Evolutionary conservation across 2,797 vertebrate genomes (phyloP), one percentile per base, ranked within the genome.

Genomic region (Sus cebifrons): DNA sequence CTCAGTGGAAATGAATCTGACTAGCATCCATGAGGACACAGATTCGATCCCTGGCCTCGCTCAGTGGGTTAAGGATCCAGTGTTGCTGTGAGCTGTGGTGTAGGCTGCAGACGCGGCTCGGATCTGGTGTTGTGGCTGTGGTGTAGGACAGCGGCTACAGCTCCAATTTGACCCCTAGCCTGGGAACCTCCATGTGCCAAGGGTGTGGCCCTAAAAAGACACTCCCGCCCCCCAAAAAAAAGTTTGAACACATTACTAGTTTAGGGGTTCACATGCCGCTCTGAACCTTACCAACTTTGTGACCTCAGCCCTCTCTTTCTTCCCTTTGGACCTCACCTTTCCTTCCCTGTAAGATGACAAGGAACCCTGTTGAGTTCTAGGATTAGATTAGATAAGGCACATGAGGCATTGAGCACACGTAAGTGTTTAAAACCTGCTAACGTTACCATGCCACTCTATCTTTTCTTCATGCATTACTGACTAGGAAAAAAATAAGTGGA

Each of bases 401-500:
- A 67, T 15, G 32, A 84, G 54, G 36, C 58, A 44, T 56, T 77
- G 52, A 87, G 49, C n/a, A 40, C 9, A 36, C 52, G 6, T 40
- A 54, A 65, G 44, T 44, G 44, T 82, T 73, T 74, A 81, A 91
- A 65, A 81, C 14, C 25, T 3, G 9, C 40, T 77, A 73, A 54
- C 16, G 68, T 68, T 49, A 70, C 25, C 52, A 15, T 64, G 62
- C 5, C 23, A 20, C 6, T 21, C 0, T 60, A 58, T 44, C 23
- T 93, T 91, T 78, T 36, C 74, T 82, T 93, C 27, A 86, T 25
- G 36, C 15, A 8, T 92, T 81, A 44, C 54, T 88, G 75, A 78
- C 73, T 32, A 82, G 49, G 64, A 79, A 78, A 85, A 82, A 85
- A 78, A 13, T 64, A 20, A 71, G 6, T 29, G n/a, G 36, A 65